A percentile compares a stretch with the other conserved stretches of the same genome.
These are phyloP conservation scores for Micoletzkya japonica DNA, from an alignment of 2,888 invertebrate genomes.

Conservation along the genomic window DNA sequence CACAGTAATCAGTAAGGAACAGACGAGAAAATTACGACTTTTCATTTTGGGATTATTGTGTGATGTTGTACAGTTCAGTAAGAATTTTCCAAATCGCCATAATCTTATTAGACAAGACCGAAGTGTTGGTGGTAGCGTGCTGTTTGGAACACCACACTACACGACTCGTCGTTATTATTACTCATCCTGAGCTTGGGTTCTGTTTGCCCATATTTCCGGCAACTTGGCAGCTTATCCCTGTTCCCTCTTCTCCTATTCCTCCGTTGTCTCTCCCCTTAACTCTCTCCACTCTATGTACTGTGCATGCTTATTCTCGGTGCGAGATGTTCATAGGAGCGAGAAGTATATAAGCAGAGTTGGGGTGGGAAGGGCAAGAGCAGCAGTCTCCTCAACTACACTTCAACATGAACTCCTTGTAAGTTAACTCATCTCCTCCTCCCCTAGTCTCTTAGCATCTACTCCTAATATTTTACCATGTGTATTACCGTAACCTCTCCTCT, in stretches of 20 bases:
- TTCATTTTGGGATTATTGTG: no score
- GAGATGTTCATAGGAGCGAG: constrained; percentile 6
- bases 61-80: no score
- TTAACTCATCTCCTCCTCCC: no score
- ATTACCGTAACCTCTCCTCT: neutral
- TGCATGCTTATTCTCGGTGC: neutral
- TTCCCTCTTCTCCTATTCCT: neutral
- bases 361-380: neutral
- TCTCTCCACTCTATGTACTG: neutral
- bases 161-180: neutral
- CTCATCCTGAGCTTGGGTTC: neutral
- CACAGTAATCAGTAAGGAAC: no score
- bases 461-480: neutral
- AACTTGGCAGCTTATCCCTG: no score
- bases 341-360: neutral
- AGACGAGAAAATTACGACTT: no score
- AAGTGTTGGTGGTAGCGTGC: no score
- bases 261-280: no score
- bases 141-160: constrained; percentile 15
- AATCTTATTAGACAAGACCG: no score
- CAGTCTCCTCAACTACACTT: neutral
- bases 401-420: neutral
- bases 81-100: no score
- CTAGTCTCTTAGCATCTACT: neutral
- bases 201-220: constrained; percentile 8